Evolutionary conservation across 2,797 vertebrate genomes (phyloP).

Genomic region (Sarcophilus harrisii): DNA sequence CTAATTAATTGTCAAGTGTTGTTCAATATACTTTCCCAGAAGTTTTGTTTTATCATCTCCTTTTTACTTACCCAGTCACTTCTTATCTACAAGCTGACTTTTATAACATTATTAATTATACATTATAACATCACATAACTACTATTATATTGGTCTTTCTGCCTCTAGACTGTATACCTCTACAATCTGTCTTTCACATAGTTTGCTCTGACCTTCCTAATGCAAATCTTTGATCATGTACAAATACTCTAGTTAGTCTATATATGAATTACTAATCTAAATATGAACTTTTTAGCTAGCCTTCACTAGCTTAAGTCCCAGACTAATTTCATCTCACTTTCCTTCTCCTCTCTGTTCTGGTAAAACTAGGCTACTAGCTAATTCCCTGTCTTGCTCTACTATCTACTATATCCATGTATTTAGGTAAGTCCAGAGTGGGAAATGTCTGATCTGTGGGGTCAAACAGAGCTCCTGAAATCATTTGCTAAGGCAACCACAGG

Average conservation of each 20-base stretch:
- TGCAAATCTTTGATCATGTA: neutral
- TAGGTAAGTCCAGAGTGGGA: neutral
- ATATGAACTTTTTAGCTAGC: neutral
- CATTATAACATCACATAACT: neutral
- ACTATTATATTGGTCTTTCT: neutral
- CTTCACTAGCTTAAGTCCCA: neutral
- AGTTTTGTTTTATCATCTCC: neutral
- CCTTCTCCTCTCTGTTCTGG: neutral
- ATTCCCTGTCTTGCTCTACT: neutral
- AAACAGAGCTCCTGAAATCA: no score
- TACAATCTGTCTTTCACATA: neutral
- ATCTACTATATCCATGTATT: neutral
- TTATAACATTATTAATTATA: neutral
- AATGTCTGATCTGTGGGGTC: no score
- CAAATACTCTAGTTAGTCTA: conserved; percentile 10
- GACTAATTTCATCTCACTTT: neutral
- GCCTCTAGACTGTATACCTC: neutral
- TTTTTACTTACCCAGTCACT: neutral
- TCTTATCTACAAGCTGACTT: neutral
- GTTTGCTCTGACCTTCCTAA: neutral
- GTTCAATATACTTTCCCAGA: neutral
- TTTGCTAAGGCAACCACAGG: no score
- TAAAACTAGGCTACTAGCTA: neutral
- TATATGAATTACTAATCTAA: neutral
- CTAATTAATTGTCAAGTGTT: neutral